phyloP scores from a whole-genome alignment of 2,888 invertebrate species.

The Leucophora obtusa region DNA sequence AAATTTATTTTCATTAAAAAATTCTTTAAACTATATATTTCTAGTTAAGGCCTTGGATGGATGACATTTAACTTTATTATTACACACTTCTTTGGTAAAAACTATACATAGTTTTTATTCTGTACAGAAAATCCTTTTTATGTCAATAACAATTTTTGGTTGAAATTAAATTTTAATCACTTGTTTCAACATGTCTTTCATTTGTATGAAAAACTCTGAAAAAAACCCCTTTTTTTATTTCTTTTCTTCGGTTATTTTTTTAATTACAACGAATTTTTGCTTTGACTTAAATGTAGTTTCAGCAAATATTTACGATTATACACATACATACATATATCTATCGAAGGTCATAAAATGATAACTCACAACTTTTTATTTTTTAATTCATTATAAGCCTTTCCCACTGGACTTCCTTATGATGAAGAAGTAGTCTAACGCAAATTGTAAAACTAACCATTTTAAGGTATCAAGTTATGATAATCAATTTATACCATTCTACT shows the following conservation, averaged over 20 bases:
- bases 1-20: too few relatives aligned
- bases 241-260: slow-evolving; percentile 31
- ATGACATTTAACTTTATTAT: background rate
- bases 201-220: background rate
- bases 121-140: background rate
- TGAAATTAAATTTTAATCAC: slow-evolving; percentile 51
- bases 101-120: background rate
- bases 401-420: too few relatives aligned
- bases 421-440: too few relatives aligned
- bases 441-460: too few relatives aligned
- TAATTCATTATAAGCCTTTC: too few relatives aligned
- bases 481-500: too few relatives aligned
- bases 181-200: slow-evolving; percentile 14
- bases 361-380: too few relatives aligned
- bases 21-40: too few relatives aligned
- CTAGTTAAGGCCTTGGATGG: too few relatives aligned
- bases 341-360: too few relatives aligned
- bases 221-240: slow-evolving; percentile 2
- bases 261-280: slow-evolving; percentile 39
- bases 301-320: slow-evolving; percentile 38
- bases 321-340: too few relatives aligned
- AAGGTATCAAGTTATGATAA: too few relatives aligned
- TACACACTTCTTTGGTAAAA: background rate
- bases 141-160: slow-evolving; percentile 4
- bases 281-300: slow-evolving; percentile 14